Conservation (phyloP, 2,113 vertebrate species). For the Myiozetetes cayanensis region DNA sequence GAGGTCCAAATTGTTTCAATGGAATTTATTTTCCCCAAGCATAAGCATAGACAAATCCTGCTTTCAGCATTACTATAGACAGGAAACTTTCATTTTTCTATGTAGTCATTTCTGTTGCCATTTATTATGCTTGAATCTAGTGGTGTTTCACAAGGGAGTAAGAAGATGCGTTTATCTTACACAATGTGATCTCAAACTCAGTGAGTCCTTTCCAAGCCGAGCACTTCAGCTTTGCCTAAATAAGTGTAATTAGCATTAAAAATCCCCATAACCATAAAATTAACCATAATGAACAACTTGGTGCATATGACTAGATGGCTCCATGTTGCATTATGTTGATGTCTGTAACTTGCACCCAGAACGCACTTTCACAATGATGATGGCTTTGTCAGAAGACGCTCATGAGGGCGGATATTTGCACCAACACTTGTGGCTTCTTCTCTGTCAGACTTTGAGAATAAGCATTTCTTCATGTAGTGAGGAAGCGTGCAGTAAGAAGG, state of each 20-base stretch:
- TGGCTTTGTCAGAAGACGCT: not conserved
- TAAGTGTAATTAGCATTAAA: not conserved
- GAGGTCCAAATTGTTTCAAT: not conserved
- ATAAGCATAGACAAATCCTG: not conserved
- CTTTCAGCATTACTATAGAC: not conserved
- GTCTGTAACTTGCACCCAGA: not conserved
- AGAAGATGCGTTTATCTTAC: not conserved
- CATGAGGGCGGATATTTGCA: rapidly evolving
- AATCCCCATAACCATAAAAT: not conserved
- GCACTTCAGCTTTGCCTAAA: not conserved
- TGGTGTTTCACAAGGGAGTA: not conserved
- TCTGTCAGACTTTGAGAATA: not conserved
- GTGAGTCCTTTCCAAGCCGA: not conserved
- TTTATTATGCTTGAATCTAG: not conserved
- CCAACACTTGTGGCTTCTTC: not conserved
- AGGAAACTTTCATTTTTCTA: not conserved
- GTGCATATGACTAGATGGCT: not conserved
- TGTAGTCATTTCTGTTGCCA: not conserved
- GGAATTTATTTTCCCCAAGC: not conserved
- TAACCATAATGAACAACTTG: not conserved
- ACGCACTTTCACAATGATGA: rapidly evolving
- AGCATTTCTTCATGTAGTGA: not conserved
- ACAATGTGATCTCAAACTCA: not conserved
- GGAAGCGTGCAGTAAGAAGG: not conserved
- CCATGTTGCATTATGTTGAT: not conserved